Evolutionary conservation across 2,888 invertebrate species (phyloP).

Genomic region (Axea sp.): DNA sequence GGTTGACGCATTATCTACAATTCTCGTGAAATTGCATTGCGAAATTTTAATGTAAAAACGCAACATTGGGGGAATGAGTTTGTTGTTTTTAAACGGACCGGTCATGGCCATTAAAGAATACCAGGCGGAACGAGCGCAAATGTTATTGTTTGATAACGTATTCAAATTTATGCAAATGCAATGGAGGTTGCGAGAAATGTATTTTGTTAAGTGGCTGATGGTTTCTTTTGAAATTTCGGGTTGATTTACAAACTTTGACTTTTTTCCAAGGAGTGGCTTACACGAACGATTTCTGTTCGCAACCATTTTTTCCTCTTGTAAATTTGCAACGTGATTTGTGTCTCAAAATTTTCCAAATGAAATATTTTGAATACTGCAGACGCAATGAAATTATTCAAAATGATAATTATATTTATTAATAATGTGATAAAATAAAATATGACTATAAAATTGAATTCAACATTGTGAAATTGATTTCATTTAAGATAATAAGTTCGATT

Average conservation of each 20-base stretch:
- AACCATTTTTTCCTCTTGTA: no score
- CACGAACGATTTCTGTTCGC: not conserved
- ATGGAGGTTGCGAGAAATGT: constrained; percentile 1
- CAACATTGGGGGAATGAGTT: constrained; percentile 9
- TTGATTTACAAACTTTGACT: not conserved
- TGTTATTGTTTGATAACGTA: constrained; percentile 34
- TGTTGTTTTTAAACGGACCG: constrained; percentile 8
- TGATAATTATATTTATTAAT: no score
- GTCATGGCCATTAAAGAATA: constrained; percentile 13
- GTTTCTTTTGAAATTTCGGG: constrained; percentile 21
- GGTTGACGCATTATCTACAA: constrained; percentile 47
- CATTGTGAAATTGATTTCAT: no score
- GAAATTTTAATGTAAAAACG: constrained; percentile 30
- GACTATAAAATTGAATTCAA: no score
- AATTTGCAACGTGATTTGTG: no score
- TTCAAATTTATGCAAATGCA: constrained; percentile 36
- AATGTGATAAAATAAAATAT: no score
- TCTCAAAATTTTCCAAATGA: no score
- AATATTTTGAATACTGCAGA: no score
- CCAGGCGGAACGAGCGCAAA: not conserved
- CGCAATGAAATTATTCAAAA: no score
- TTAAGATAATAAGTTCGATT: no score
- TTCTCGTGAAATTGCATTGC: constrained; percentile 37
- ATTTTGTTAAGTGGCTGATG: constrained; percentile 29
- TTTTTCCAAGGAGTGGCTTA: not conserved